These are phyloP conservation scores for Sarcophaga caerulescens DNA, from an alignment of 2,888 invertebrate species.

Conservation along the genomic window DNA sequence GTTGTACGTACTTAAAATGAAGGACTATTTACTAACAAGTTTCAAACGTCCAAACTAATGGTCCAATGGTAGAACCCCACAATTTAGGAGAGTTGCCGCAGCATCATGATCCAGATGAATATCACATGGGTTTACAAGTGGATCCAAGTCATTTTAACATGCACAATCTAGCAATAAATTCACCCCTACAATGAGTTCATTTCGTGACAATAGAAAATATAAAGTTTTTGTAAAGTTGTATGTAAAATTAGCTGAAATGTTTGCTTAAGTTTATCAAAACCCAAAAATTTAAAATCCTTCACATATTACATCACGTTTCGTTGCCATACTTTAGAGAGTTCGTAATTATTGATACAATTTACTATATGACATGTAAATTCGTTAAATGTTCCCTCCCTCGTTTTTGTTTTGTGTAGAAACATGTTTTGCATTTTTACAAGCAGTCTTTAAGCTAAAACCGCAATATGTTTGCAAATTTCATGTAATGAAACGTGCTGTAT, in stretches of 20 bases:
- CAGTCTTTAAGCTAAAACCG: neutral
- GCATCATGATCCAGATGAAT: constrained; percentile 73
- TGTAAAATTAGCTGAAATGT: too few relatives aligned
- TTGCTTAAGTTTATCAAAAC: too few relatives aligned
- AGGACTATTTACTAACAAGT: too few relatives aligned
- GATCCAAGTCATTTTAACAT: constrained; percentile 74
- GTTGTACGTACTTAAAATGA: too few relatives aligned
- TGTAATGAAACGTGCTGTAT: constrained; percentile 5
- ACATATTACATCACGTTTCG: constrained; percentile 58
- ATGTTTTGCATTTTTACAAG: constrained; percentile 14
- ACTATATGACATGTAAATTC: constrained; percentile 3
- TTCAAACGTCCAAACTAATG: constrained; percentile 72
- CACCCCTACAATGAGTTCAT: constrained; percentile 82
- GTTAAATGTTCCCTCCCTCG: neutral
- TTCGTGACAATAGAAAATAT: constrained; percentile 73
- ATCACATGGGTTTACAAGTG: constrained; percentile 75
- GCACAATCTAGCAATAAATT: constrained; percentile 78
- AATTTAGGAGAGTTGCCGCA: constrained; percentile 72
- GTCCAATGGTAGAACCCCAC: constrained; percentile 72
- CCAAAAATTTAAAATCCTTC: too few relatives aligned
- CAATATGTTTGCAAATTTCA: constrained; percentile 6
- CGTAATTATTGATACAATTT: constrained; percentile 40
- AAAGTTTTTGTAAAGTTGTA: too few relatives aligned
- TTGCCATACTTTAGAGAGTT: constrained; percentile 70
- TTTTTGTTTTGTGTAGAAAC: neutral